phyloP scores from a whole-genome alignment of 1,140 invertebrate genomes.

The Archivesica marissinica region DNA sequence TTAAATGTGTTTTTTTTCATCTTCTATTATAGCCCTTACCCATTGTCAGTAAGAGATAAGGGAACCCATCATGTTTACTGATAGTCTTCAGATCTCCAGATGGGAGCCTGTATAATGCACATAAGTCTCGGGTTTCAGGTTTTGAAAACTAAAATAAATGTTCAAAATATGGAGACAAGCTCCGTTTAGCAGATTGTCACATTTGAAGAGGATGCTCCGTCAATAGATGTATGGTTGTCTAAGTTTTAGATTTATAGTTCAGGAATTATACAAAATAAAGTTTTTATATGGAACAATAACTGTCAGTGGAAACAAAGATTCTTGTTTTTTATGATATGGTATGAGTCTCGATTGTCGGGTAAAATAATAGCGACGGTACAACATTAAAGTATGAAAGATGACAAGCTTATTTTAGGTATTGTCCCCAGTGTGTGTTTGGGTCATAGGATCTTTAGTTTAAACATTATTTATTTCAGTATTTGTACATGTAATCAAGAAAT shows the following conservation, averaged over 20 bases:
- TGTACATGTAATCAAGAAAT: no score
- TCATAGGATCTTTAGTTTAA: no score
- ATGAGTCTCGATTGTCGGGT: background rate
- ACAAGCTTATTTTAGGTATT: background rate
- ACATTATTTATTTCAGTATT: no score
- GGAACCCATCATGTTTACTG: background rate
- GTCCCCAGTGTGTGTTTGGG: no score
- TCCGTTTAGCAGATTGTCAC: slow-evolving; percentile 2
- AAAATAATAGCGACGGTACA: background rate
- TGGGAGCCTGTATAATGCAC: background rate
- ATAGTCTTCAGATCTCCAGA: background rate
- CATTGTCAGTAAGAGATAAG: background rate
- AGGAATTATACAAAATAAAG: slow-evolving; percentile 29
- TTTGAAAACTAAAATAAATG: background rate
- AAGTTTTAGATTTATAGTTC: slow-evolving; percentile 36
- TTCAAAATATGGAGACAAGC: background rate
- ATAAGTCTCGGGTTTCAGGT: background rate
- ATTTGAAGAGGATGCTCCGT: background rate
- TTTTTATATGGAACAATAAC: slow-evolving; percentile 1
- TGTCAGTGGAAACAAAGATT: slow-evolving; percentile 32
- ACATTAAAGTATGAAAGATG: background rate
- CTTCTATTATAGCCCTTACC: background rate
- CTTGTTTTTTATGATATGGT: background rate
- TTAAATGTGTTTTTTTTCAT: background rate
- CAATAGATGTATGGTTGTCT: slow-evolving; percentile 10